phyloP scores from a whole-genome alignment of 1,140 invertebrate species.

The Hycleus phaleratus region DNA sequence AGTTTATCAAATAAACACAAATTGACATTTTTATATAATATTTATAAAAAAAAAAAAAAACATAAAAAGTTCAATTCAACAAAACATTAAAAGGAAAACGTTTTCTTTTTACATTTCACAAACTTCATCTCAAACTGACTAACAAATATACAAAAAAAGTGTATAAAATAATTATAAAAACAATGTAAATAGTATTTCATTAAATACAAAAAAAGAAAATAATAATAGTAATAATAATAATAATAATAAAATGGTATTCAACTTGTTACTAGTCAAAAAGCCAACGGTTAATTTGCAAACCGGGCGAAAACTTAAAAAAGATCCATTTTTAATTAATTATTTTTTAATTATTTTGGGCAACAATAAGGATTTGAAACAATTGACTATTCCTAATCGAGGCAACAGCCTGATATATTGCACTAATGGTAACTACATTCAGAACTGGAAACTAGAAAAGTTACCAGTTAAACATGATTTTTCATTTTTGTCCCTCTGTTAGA shows the following conservation, averaged over 20 bases:
- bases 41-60: slow-evolving; percentile 37
- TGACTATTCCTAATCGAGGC: slow-evolving; percentile 38
- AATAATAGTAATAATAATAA: slow-evolving; percentile 9
- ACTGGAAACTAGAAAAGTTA: slow-evolving; percentile 15
- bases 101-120: slow-evolving; percentile 33
- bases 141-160: slow-evolving; percentile 42
- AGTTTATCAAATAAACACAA: slow-evolving; percentile 41
- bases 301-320: slow-evolving; percentile 28
- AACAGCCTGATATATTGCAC: slow-evolving; percentile 40
- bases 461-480: slow-evolving; percentile 13
- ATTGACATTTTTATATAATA: slow-evolving; percentile 39
- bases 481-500: too few relatives aligned
- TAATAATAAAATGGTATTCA: slow-evolving; percentile 21
- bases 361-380: slow-evolving; percentile 39
- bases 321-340: slow-evolving; percentile 16
- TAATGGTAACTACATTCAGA: slow-evolving; percentile 39
- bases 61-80: slow-evolving; percentile 41
- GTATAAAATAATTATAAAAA: slow-evolving; percentile 42
- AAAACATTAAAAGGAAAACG: slow-evolving; percentile 38
- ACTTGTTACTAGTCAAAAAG: slow-evolving; percentile 41
- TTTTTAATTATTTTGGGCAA: slow-evolving; percentile 21
- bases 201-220: slow-evolving; percentile 34
- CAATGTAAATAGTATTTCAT: slow-evolving; percentile 37
- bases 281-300: slow-evolving; percentile 25
- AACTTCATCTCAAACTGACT: slow-evolving; percentile 36